Evolutionary conservation across 2,888 invertebrate genomes (phyloP), one percentile per base, ranked within the genome.

Genomic region (Pomacea canaliculata): DNA sequence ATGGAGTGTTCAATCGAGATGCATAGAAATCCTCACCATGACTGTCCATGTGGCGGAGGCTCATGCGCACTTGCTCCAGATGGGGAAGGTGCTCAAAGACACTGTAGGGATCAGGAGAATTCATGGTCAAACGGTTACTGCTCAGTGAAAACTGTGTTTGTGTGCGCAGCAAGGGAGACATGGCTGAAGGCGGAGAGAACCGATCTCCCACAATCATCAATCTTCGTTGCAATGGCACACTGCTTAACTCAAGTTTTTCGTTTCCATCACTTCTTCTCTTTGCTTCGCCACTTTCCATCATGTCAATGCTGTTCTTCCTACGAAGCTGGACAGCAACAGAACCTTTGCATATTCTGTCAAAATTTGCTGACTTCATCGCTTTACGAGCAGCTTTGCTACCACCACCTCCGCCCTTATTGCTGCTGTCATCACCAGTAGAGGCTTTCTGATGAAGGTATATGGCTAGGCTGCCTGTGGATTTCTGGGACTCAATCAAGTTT

Each of bases 121-220:
- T 87, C 63, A 83, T 83, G 23, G 85, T 82, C 51, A 84, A 78
- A 70, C 88, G 78, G 67, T 85, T 85, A 70, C 75, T 84, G 78
- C 87, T 89, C 49, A 83, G 78, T 0, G 89, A 86, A 71, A 87
- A 88, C 80, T 87, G 87, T 13, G 88, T 87, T 71, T 85, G 85
- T 19, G 86, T 83, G 69, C 86, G 83, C 67, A 88, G 80, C 67
- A 87, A 79, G 9, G 87, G 87, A 1, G 86, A 85, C 74, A 83
- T 79, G n/a, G 80, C 80, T 19, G 83, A 75, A 1, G 85, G 82
- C 0, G 85, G 81, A 13, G 83, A 79, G 74, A 85, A 86, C 76
- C 84, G 86, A 48, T 85, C 88, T 0, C 89, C 89, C 71, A 79
- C 84, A 16, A 87, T 84, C 23, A 83, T 75, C 27, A 87, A 78